Base-by-base conservation (phyloP, 1,140 invertebrate genomes). In the Mactra quadrangularis region DNA sequence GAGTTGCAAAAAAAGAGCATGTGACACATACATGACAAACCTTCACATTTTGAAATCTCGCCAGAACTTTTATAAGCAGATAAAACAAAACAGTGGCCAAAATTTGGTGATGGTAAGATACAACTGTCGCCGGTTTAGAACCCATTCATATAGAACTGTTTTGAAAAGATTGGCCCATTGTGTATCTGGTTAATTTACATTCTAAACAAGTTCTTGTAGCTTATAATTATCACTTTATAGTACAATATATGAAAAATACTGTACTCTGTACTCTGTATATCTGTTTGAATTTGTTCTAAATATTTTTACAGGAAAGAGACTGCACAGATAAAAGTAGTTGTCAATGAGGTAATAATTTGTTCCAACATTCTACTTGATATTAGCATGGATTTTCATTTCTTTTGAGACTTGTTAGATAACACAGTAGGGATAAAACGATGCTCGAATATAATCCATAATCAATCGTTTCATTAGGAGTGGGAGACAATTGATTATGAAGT, bases 261-360 rank as follows among this genome's bases (percentile, higher is more conserved):
- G 1, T 41, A 22, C 38, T 72, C 66, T 29, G 17, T n/a, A n/a
- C n/a, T n/a, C n/a, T n/a, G n/a, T n/a, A 33, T 25, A 38, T 68
- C 35, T 60, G 76, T 83, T 45, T 27, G 31, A 59, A 52, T 33
- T 74, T 78, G 76, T 64, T 59, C 52, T 72, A 11, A 41, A 47
- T 87, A 41, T 77, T n/a, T 50, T 83, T 86, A 27, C 81, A 88
- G 87, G 57, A 72, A 64, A 62, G 75, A 57, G 33, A 78, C 87
- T 38, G 76, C 85, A 76, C 88, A 91, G 64, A 88, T 90, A 27
- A 87, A 89, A 85, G 88, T 90, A 68, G 88, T 91, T 33, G 89
- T 91, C 15, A 87, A 89, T 78, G 86, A 89, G 87, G 90, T 90
- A 84, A 78, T 35, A 60, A 29, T 57, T 19, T 52, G 13, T 70